A percentile compares a stretch with the other conserved stretches of the same genome.
phyloP scores from a whole-genome alignment of 2,888 invertebrate species.

The Sinohyriopsis cumingii region DNA sequence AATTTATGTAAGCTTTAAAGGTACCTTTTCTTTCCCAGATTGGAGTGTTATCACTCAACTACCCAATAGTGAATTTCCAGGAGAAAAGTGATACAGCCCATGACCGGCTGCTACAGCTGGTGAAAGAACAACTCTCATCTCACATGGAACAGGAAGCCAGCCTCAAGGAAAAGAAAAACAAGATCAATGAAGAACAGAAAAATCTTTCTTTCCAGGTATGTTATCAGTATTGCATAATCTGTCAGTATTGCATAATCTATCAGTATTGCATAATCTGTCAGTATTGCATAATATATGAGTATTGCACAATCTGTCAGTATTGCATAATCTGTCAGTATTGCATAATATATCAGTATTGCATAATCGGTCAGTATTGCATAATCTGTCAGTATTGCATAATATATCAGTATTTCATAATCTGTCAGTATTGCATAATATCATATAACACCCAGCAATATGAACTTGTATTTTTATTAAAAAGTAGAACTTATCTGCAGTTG shows the following conservation, averaged over 20 bases:
- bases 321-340: too few relatives aligned
- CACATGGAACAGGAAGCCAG: not conserved
- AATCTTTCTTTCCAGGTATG: conserved; percentile 56
- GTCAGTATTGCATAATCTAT: not conserved
- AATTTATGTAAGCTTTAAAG: not conserved
- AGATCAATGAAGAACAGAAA: conserved; percentile 41
- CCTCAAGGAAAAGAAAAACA: conserved; percentile 32
- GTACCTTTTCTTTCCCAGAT: conserved; percentile 41
- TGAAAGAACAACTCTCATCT: conserved; percentile 32
- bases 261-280: too few relatives aligned
- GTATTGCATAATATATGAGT: too few relatives aligned
- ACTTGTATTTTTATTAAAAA: too few relatives aligned
- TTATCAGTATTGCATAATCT: not conserved
- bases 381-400: too few relatives aligned
- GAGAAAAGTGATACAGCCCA: conserved; percentile 54
- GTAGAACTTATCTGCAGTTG: too few relatives aligned
- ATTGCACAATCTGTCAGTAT: too few relatives aligned
- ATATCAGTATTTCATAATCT: not conserved
- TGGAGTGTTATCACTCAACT: conserved; percentile 63
- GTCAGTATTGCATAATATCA: too few relatives aligned
- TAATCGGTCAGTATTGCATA: too few relatives aligned
- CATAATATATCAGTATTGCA: not conserved
- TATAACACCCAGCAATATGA: too few relatives aligned
- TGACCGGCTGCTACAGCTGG: conserved; percentile 45
- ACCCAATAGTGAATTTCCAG: conserved; percentile 66